Percentiles rank a stretch among this genome's conserved stretches.
Conservation (phyloP, 2,113 vertebrate genomes). For the Archilochus colubris region DNA sequence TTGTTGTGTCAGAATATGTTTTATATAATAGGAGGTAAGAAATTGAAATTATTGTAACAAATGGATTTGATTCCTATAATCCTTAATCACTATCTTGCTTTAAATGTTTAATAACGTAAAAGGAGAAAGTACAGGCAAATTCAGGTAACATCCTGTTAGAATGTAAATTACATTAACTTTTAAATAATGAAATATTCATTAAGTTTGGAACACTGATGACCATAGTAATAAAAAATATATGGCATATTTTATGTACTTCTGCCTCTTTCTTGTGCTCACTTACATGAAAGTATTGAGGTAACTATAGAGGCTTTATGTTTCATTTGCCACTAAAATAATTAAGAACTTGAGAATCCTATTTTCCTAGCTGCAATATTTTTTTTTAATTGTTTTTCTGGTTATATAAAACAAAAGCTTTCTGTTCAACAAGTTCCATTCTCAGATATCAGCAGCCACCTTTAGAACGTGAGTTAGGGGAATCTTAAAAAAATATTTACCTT, state of each 20-base stretch:
- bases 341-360: not conserved
- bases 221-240: conserved; percentile 58
- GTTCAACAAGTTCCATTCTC: not conserved
- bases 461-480: not conserved
- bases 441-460: not conserved
- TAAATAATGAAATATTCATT: conserved; percentile 64
- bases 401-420: not conserved
- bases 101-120: conserved; percentile 6
- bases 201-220: conserved; percentile 60
- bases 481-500: no score
- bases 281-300: conserved; percentile 38
- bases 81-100: conserved; percentile 8
- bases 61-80: not conserved
- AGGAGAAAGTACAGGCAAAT: conserved; percentile 34
- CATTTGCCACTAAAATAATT: conserved; percentile 48
- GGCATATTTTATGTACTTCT: conserved; percentile 56
- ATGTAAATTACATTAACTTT: conserved; percentile 73
- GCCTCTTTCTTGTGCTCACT: conserved; percentile 52
- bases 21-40: not conserved
- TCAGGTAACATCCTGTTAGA: conserved; percentile 69
- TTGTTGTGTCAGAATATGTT: not conserved
- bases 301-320: conserved; percentile 38
- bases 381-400: not conserved
- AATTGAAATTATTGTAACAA: not conserved
- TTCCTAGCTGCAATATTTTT: not conserved